Evolutionary conservation across 1,140 invertebrate genomes (phyloP).

Genomic region (Radopholus similis): DNA sequence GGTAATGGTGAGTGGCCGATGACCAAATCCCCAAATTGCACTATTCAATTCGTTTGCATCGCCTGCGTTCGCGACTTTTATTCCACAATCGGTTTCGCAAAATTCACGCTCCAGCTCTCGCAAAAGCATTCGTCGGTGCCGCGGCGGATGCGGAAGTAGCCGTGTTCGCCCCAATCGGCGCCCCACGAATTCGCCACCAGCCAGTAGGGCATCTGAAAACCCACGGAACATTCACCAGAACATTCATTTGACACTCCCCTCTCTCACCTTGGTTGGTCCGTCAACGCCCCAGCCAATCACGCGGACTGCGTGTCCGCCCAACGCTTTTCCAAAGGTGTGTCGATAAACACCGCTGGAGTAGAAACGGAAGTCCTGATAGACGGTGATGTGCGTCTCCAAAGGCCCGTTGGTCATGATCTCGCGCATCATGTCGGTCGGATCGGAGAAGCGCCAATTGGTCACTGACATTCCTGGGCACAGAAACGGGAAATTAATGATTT

Average conservation of each 20-base stretch:
- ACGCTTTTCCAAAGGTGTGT: conserved; percentile 64
- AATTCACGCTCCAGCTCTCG: conserved; percentile 46
- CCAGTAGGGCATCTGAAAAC: background rate
- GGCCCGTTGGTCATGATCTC: conserved; percentile 65
- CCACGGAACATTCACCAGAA: conserved; percentile 56
- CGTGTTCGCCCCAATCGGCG: background rate
- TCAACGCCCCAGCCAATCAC: conserved; percentile 37
- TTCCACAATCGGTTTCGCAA: too few relatives aligned
- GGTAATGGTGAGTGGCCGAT: too few relatives aligned
- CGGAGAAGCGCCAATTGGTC: background rate
- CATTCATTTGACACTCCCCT: conserved; percentile 18
- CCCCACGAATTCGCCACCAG: too few relatives aligned
- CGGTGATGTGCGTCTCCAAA: background rate
- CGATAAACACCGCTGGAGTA: background rate
- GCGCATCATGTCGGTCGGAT: background rate
- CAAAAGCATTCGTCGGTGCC: background rate
- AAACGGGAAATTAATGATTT: too few relatives aligned
- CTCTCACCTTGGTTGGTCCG: conserved; percentile 69
- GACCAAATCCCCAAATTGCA: too few relatives aligned
- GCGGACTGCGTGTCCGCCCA: conserved; percentile 55
- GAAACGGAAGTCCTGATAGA: background rate
- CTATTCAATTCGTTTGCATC: too few relatives aligned
- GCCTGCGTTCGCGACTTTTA: too few relatives aligned
- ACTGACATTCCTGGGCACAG: background rate
- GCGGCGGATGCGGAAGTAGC: too few relatives aligned